Evolutionary conservation across 2,888 invertebrate species (phyloP).

Genomic region (Micropterix aruncella): DNA sequence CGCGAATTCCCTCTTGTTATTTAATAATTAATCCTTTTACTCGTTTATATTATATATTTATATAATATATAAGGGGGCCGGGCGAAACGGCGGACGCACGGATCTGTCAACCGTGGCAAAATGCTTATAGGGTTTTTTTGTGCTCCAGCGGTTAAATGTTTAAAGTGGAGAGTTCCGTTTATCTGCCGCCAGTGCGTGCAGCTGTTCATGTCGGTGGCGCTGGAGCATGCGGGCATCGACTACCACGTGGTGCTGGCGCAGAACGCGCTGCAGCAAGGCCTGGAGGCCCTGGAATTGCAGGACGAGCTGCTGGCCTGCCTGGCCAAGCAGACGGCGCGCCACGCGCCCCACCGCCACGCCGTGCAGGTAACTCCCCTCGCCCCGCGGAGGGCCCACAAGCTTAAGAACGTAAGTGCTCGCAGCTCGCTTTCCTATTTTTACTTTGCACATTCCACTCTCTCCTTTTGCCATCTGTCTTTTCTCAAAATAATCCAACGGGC

Average conservation of each 20-base stretch:
- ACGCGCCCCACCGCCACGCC: slow-evolving; percentile 65
- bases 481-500: too few species aligned
- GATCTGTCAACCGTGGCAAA: too few species aligned
- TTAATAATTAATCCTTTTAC: too few species aligned
- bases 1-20: too few species aligned
- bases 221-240: slow-evolving; percentile 92
- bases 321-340: slow-evolving; percentile 84
- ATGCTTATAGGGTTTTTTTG: not conserved
- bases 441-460: too few species aligned
- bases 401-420: slow-evolving; percentile 30
- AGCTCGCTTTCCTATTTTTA: too few species aligned
- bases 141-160: not conserved
- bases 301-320: slow-evolving; percentile 87
- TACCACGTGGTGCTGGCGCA: slow-evolving; percentile 96
- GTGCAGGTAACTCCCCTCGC: slow-evolving; percentile 65
- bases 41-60: too few species aligned
- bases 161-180: not conserved
- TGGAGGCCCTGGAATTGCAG: slow-evolving; percentile 80
- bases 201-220: slow-evolving; percentile 89
- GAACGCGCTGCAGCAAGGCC: slow-evolving; percentile 86
- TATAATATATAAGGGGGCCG: too few species aligned
- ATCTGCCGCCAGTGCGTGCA: slow-evolving; percentile 82
- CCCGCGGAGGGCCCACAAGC: slow-evolving; percentile 25
- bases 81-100: too few species aligned
- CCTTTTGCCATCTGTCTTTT: too few species aligned